Evolutionary conservation across 2,888 invertebrate species (phyloP), one percentile per base, ranked within the genome.

Genomic region (Frankliniella intonsa): DNA sequence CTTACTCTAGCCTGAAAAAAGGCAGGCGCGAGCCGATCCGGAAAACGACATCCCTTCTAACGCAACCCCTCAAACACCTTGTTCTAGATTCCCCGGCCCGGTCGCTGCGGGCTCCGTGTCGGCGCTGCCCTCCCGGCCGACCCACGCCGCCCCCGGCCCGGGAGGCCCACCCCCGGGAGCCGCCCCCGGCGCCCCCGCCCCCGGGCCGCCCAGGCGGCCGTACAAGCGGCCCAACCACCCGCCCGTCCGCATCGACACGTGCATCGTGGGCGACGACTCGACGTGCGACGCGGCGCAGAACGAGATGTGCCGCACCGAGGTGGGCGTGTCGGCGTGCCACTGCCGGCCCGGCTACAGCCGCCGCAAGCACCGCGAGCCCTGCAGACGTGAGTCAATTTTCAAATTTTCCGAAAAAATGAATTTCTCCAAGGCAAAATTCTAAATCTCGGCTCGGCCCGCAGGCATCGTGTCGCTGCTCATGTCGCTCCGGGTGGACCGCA

Each of bases 261-360:
- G 97, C 86, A 97, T 97, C 27, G 97, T 97, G 0, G 97, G 97
- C 0, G 97, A 97, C 85, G 95, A 96, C 85, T 93, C 95, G 0
- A 97, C 97, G 0, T 97, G 97, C 85, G 96, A 97, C 86, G 92
- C 92, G 82, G 93, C 95, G 0, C 95, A 96, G 86, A 94, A 95
- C 86, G 97, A 97, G 87, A 93, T 93, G 81, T 97, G 97, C 86
- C 91, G 93, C 83, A 97, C 96, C 0, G 95, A 95, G 88, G 90
- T 90, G 83, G 94, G 96, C 1, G 95, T 97, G 0, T 96, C 96
- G 1, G 94, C 95, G 83, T 97, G 97, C 85, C 94, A 95, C 84
- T 97, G 97, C 86, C 90, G 95, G 83, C 94, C 96, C 8, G 96
- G 93, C 9, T 89, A 87, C 85, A 88, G 88, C 0, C 88, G 95